Evolutionary conservation across 2,113 vertebrate genomes (phyloP).

Genomic region (Manacus vitellinus): DNA sequence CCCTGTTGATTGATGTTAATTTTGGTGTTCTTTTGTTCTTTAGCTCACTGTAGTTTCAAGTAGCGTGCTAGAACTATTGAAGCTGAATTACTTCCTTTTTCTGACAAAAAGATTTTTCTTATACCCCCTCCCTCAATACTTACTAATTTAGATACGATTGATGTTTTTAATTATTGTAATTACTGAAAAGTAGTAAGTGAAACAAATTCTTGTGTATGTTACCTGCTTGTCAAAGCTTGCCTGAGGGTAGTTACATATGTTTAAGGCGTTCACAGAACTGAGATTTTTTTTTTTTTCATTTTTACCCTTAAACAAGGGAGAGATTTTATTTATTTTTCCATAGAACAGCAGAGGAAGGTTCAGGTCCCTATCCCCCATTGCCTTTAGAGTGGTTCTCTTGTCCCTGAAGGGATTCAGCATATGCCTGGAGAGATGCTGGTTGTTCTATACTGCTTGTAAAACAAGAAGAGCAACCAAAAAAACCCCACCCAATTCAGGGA

Average conservation of each 20-base stretch:
- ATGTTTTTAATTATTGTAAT: not conserved
- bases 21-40: not conserved
- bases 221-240: not conserved
- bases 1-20: not conserved
- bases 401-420: not conserved
- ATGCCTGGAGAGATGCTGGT: not conserved
- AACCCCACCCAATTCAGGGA: fast-evolving
- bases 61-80: not conserved
- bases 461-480: not conserved
- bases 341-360: not conserved
- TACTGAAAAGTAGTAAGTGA: not conserved
- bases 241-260: not conserved
- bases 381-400: not conserved
- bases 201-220: not conserved
- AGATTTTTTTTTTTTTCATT: too few species aligned
- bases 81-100: not conserved
- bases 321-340: not conserved
- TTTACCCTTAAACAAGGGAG: not conserved
- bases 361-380: not conserved
- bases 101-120: not conserved
- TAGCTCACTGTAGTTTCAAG: not conserved
- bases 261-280: not conserved
- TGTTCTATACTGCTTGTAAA: not conserved
- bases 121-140: fast-evolving
- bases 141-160: not conserved